Conservation (phyloP, 2,113 vertebrate genomes). For the Haemorhous mexicanus region DNA sequence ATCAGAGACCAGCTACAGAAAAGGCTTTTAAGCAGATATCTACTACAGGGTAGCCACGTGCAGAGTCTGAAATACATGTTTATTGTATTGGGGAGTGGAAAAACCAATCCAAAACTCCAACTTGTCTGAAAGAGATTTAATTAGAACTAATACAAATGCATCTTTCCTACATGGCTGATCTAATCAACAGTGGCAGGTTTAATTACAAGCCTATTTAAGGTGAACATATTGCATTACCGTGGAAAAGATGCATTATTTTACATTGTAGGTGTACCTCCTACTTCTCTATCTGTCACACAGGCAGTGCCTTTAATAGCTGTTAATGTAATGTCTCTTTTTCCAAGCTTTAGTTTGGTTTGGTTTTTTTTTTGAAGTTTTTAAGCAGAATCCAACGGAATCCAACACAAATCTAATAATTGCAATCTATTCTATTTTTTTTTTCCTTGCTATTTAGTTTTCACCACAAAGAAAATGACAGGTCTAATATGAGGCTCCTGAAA, state of each 20-base stretch:
- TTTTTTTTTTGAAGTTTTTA: not conserved
- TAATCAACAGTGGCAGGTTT: constrained; percentile 57
- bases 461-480: constrained; percentile 68
- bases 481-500: constrained; percentile 74
- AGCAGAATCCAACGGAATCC: constrained; percentile 48
- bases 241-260: constrained; percentile 38
- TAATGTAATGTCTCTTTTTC: constrained; percentile 44
- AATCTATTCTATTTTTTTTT: constrained; percentile 45
- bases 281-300: constrained; percentile 44
- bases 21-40: not conserved
- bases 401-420: constrained; percentile 63
- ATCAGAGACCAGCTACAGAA: not conserved
- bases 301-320: constrained; percentile 37
- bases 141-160: constrained; percentile 55
- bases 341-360: not conserved
- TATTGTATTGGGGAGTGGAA: not conserved
- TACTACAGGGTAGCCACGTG: not conserved
- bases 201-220: constrained; percentile 60
- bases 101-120: not conserved
- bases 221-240: constrained; percentile 52
- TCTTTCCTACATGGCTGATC: constrained; percentile 36
- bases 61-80: not conserved
- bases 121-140: constrained; percentile 26
- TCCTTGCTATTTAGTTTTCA: constrained; percentile 56
- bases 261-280: constrained; percentile 50